Base-by-base conservation (phyloP, 2,113 vertebrate genomes). In the Rissa tridactyla region DNA sequence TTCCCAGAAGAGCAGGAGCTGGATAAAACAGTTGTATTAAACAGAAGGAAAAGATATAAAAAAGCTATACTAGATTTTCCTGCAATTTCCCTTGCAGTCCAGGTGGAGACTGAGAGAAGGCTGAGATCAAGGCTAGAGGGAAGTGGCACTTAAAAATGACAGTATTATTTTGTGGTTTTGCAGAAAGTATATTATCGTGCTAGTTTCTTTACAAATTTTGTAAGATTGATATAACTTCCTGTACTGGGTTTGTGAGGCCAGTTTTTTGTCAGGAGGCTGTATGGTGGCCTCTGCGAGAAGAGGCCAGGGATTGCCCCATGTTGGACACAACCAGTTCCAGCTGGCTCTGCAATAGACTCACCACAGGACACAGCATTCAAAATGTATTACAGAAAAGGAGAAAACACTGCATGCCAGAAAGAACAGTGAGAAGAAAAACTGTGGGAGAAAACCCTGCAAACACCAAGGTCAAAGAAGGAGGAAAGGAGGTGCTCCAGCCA, bases 301-400 rank as follows among this genome's bases (percentile, higher is more conserved):
- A 69, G 8, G 6, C 2, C 10, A 42, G 22, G 13, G 29, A 2
- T 29, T 51, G 1, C 8, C n/a, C 15, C 0, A 0, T 46, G 16
- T 26, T 1, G 3, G 60, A 21, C 0, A 17, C 34, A 84, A 16
- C 8, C 65, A 42, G 9, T 27, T 91, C 30, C 29, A 40, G 11
- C 15, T 58, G 26, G 8, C 13, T 88, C 10, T 0, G 0, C n/a
- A 34, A 10, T 13, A 9, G 36, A 25, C 17, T 27, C 15, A 27
- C 14, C 15, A 11, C 36, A 51, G 27, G 14, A 58, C n/a, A 42
- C 10, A 83, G 19, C 9, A 65, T 9, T 70, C 13, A 72, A 82
- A 44, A 44, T 1, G 1, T 49, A 29, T 70, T 64, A 60, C 38
- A 80, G 13, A 27, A 52, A 65, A 75, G 18, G 22, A 52, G 11